These are phyloP conservation scores for Pterocles burchelli DNA, from an alignment of 2,113 vertebrate species.

Conservation along the genomic window DNA sequence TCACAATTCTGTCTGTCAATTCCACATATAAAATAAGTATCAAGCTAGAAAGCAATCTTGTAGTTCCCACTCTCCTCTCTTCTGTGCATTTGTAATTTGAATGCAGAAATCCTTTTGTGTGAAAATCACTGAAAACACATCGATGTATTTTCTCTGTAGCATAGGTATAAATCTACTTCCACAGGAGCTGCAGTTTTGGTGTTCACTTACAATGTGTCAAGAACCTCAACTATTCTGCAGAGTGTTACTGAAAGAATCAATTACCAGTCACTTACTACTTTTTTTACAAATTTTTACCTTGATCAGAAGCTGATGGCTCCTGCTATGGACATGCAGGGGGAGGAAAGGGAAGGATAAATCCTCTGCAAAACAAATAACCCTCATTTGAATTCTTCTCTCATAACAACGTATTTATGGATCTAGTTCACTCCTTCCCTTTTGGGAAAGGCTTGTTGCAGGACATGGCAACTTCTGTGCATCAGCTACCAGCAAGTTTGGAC, in stretches of 20 bases:
- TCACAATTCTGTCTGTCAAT: neutral
- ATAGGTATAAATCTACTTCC: neutral
- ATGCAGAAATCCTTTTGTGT: neutral
- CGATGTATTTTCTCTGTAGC: neutral
- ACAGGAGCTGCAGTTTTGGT: neutral
- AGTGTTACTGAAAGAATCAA: neutral
- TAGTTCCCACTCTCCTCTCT: neutral
- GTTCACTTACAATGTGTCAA: neutral
- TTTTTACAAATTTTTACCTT: constrained; percentile 15
- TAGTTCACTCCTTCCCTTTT: neutral
- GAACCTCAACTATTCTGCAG: neutral
- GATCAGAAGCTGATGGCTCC: constrained; percentile 1
- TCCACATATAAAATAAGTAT: neutral
- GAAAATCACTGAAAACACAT: neutral
- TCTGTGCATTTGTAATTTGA: neutral
- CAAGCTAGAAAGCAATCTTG: neutral
- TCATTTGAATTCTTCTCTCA: neutral
- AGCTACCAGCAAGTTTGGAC: rapidly evolving
- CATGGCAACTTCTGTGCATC: rapidly evolving
- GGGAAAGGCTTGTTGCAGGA: neutral
- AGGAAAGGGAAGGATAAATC: neutral
- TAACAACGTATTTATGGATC: neutral
- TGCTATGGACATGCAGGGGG: neutral
- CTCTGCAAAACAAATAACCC: neutral
- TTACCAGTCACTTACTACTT: neutral